phyloP scores from a whole-genome alignment of 2,113 vertebrate genomes.

The Daboia siamensis region DNA sequence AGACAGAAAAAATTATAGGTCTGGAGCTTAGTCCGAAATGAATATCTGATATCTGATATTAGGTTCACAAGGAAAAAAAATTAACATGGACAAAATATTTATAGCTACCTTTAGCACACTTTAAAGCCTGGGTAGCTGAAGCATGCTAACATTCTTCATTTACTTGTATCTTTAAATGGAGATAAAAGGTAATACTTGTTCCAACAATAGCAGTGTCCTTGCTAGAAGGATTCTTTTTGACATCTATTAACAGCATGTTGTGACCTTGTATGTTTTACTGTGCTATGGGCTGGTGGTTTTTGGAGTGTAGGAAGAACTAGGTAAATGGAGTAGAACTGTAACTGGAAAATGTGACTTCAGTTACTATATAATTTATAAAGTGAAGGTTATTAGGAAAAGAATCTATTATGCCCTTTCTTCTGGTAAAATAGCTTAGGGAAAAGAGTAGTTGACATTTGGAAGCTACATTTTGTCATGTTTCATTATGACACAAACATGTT shows the following conservation, averaged over 20 bases:
- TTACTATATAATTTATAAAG: background rate
- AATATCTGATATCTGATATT: background rate
- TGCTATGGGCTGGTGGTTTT: background rate
- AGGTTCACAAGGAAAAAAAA: background rate
- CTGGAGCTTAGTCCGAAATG: background rate
- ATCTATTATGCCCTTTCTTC: background rate
- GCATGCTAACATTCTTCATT: background rate
- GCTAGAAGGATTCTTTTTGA: background rate
- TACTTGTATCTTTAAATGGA: background rate
- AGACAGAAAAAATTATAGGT: background rate
- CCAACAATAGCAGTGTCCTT: conserved; percentile 6
- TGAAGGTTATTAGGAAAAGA: background rate
- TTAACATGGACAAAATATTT: background rate
- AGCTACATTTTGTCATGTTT: background rate
- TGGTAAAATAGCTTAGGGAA: background rate
- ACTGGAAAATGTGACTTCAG: background rate
- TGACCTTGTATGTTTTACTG: background rate
- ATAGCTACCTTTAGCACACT: background rate
- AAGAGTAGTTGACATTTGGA: background rate
- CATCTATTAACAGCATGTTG: background rate
- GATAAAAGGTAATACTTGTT: background rate
- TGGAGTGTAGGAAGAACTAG: background rate
- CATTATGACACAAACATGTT: background rate
- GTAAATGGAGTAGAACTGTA: background rate
- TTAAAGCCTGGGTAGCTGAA: background rate